These are phyloP conservation scores for Reticulitermes lucifugus DNA, from an alignment of 2,888 invertebrate genomes.

Conservation along the genomic window DNA sequence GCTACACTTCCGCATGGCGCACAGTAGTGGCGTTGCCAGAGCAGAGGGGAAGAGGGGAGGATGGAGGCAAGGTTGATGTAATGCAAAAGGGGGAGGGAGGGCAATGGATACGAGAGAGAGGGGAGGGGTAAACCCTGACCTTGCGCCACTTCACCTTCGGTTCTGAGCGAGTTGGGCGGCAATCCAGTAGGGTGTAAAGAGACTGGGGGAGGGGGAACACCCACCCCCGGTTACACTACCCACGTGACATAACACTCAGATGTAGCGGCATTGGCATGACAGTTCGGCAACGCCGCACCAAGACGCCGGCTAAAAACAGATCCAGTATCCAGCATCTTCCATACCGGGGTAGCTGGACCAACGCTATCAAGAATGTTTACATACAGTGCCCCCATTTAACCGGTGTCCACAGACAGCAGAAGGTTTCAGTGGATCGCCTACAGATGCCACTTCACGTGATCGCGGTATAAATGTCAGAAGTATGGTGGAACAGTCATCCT, in stretches of 20 bases:
- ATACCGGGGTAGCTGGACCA: neutral
- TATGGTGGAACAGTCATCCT: too few relatives aligned
- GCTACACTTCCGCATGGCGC: constrained; percentile 55
- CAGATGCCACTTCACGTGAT: too few relatives aligned
- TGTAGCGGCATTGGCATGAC: neutral
- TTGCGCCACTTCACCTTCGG: constrained; percentile 52
- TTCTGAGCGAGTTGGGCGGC: constrained; percentile 26
- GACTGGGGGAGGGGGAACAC: constrained; percentile 33
- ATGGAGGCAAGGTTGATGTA: constrained; percentile 39
- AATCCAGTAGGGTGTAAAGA: constrained; percentile 37
- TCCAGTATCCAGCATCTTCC: constrained; percentile 15
- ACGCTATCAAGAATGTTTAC: neutral
- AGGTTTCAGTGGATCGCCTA: too few relatives aligned
- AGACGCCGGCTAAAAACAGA: constrained; percentile 37
- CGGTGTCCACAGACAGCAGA: neutral
- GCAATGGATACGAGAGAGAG: constrained; percentile 34
- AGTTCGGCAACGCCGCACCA: constrained; percentile 43
- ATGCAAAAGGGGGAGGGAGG: constrained; percentile 41
- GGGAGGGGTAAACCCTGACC: constrained; percentile 52
- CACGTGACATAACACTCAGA: constrained; percentile 33
- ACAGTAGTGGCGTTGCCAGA: constrained; percentile 11
- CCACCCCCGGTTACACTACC: constrained; percentile 43
- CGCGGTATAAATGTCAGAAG: too few relatives aligned
- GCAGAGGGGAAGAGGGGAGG: constrained; percentile 35
- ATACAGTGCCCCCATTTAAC: neutral